Evolutionary conservation across 2,113 vertebrate genomes (phyloP).

Genomic region (Rhea americana): DNA sequence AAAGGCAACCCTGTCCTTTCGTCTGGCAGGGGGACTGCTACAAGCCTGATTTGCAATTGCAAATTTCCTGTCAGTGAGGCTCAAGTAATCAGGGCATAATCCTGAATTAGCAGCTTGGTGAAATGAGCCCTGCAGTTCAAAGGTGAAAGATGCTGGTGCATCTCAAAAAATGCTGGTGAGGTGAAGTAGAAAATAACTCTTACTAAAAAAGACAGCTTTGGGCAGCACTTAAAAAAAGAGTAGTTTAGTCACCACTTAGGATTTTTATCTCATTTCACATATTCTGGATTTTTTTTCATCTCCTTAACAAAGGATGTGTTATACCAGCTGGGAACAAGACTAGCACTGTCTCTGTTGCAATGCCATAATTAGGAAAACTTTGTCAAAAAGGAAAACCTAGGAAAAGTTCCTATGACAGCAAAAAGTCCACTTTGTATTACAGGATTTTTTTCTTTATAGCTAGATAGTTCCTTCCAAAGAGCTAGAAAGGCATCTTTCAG

Average conservation of each 20-base stretch:
- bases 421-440: background rate
- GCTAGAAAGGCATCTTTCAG: constrained; percentile 20
- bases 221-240: background rate
- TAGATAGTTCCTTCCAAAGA: background rate
- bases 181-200: background rate
- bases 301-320: background rate
- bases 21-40: accelerated
- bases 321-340: background rate
- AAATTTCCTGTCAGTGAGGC: background rate
- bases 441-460: background rate
- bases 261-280: background rate
- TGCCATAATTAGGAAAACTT: background rate
- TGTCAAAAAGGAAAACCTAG: background rate
- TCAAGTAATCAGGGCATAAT: background rate
- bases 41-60: background rate
- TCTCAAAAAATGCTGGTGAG: background rate
- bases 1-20: background rate
- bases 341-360: background rate
- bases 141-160: background rate
- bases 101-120: background rate
- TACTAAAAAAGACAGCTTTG: background rate
- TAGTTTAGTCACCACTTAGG: background rate
- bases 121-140: background rate
- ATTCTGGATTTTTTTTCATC: background rate
- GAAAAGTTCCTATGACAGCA: background rate